A percentile compares a stretch with the other conserved stretches of the same genome.
These are phyloP conservation scores for Hydrozoanthus tunicans DNA, from an alignment of 64 coral and sea anemone genomes.

Conservation along the genomic window DNA sequence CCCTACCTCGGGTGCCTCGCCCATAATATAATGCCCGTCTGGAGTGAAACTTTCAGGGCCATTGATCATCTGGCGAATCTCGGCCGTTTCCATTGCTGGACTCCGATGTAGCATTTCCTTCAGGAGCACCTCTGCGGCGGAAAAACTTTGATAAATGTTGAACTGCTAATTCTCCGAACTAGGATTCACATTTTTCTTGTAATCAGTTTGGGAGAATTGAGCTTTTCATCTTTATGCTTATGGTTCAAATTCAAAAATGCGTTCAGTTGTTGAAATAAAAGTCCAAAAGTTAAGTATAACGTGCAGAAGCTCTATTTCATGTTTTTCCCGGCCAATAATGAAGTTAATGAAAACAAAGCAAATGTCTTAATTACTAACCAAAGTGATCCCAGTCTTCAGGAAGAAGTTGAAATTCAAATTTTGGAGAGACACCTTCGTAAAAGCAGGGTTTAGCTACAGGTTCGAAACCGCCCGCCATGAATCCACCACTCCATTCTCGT, in stretches of 20 bases:
- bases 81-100: conserved; percentile 77
- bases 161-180: neutral
- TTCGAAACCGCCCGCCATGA: conserved; percentile 65
- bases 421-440: conserved; percentile 35
- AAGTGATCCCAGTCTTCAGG: conserved; percentile 82
- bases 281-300: too few species aligned
- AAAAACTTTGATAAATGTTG: neutral
- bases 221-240: too few species aligned
- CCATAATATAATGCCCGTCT: conserved; percentile 75
- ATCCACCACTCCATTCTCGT: conserved; percentile 60
- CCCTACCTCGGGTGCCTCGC: conserved; percentile 81
- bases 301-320: too few species aligned
- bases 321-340: neutral
- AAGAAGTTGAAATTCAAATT: conserved; percentile 77
- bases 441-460: conserved; percentile 67
- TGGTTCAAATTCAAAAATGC: too few species aligned
- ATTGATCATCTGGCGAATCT: conserved; percentile 85
- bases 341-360: neutral
- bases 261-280: too few species aligned
- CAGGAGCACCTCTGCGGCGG: conserved; percentile 63
- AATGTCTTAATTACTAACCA: conserved; percentile 46
- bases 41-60: conserved; percentile 97
- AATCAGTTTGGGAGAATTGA: too few species aligned
- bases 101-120: conserved; percentile 73
- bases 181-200: neutral